These are phyloP conservation scores for Ceratotherium simum DNA, from an alignment of 2,113 vertebrate genomes.

Conservation along the genomic window DNA sequence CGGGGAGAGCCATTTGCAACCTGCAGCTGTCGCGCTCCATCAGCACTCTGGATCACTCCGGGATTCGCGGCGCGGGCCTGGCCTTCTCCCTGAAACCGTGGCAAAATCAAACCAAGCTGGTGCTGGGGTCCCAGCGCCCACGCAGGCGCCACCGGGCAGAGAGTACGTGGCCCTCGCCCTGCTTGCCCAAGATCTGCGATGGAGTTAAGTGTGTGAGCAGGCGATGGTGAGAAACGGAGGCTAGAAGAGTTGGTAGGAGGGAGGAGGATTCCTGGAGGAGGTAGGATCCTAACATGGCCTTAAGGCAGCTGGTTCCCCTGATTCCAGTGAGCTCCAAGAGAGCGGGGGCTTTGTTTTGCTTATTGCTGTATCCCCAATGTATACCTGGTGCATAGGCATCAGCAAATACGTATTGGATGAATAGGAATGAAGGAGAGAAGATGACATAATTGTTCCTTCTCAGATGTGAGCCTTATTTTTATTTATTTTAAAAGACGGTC, in stretches of 20 bases:
- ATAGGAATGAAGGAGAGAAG: not conserved
- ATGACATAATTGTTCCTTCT: not conserved
- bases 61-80: accelerated
- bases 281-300: not conserved
- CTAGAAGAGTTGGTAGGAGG: not conserved
- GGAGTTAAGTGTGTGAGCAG: not conserved
- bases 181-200: not conserved
- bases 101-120: accelerated
- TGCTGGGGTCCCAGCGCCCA: no score
- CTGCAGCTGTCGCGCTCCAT: not conserved
- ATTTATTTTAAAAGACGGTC: not conserved
- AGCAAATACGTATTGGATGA: not conserved
- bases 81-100: accelerated
- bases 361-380: not conserved
- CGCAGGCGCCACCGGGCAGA: accelerated
- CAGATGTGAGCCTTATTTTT: not conserved
- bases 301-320: not conserved
- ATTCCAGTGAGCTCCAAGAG: no score
- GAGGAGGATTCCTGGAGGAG: not conserved
- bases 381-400: not conserved
- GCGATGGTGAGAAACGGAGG: not conserved
- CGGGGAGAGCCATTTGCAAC: not conserved
- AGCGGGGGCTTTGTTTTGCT: not conserved
- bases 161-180: no score
- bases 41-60: not conserved